Evolutionary conservation across 1,140 invertebrate genomes (phyloP).

Genomic region (Medauroidea extradentata): DNA sequence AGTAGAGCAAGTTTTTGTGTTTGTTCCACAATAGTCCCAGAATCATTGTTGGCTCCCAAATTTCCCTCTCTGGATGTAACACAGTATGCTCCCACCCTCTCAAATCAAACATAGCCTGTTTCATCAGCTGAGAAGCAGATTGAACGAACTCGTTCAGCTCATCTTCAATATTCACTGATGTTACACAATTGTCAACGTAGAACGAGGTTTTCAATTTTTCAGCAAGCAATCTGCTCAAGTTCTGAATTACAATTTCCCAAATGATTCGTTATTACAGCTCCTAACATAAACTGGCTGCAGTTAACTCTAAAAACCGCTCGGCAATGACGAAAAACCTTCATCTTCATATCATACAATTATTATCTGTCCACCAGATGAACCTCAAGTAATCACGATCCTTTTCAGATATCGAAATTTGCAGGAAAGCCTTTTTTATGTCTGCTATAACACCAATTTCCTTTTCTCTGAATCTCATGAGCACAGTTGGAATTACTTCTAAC

Average conservation of each 20-base stretch:
- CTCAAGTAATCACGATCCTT: constrained; percentile 34
- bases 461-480: constrained; percentile 39
- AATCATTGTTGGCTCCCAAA: constrained; percentile 10
- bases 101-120: constrained; percentile 28
- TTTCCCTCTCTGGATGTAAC: neutral
- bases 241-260: constrained; percentile 8
- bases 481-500: constrained; percentile 37
- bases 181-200: constrained; percentile 31
- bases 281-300: constrained; percentile 18
- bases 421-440: constrained; percentile 44
- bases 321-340: constrained; percentile 24
- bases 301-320: constrained; percentile 25
- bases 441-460: constrained; percentile 35
- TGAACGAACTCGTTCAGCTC: constrained; percentile 21
- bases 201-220: constrained; percentile 19
- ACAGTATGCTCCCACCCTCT: constrained; percentile 27
- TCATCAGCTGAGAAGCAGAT: constrained; percentile 20
- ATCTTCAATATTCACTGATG: constrained; percentile 18
- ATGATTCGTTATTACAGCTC: constrained; percentile 9
- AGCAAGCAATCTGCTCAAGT: constrained; percentile 8
- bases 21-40: constrained; percentile 26
- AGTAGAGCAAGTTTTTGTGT: constrained; percentile 16
- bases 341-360: constrained; percentile 13
- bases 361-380: constrained; percentile 37
- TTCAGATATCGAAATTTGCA: constrained; percentile 33